phyloP scores from a whole-genome alignment of 2,113 vertebrate species.

The Seriola aureovittata region DNA sequence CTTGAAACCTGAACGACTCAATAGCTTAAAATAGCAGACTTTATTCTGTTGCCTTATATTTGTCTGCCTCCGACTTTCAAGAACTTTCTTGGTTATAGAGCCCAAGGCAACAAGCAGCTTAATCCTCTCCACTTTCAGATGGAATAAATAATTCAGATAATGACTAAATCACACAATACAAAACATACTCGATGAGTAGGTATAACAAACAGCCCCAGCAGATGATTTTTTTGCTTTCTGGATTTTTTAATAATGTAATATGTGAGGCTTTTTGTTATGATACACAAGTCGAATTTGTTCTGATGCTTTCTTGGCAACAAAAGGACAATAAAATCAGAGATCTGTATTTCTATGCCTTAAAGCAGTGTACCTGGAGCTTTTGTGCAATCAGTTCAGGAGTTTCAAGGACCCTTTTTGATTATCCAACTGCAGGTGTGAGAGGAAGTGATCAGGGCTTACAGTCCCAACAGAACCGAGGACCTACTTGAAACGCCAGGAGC shows the following conservation, averaged over 20 bases:
- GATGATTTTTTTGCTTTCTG: not conserved
- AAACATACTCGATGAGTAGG: not conserved
- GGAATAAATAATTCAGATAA: constrained; percentile 32
- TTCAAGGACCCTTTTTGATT: constrained; percentile 52
- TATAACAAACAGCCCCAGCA: not conserved
- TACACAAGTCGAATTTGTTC: constrained; percentile 1
- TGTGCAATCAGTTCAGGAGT: constrained; percentile 30
- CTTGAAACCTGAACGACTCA: constrained; percentile 47
- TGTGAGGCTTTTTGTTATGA: not conserved
- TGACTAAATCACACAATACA: constrained; percentile 39
- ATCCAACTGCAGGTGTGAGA: constrained; percentile 33
- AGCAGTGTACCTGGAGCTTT: constrained; percentile 33
- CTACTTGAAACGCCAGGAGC: constrained; percentile 29
- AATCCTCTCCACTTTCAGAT: constrained; percentile 33
- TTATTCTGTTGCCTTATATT: constrained; percentile 28
- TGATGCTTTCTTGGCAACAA: not conserved
- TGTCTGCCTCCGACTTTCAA: constrained; percentile 46
- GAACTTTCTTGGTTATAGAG: constrained; percentile 31
- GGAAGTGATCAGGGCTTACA: constrained; percentile 32
- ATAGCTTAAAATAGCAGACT: constrained; percentile 33
- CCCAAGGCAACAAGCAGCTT: constrained; percentile 26
- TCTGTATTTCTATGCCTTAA: constrained; percentile 21
- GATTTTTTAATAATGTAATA: not conserved
- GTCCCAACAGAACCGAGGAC: constrained; percentile 28
- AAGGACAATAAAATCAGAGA: constrained; percentile 6